These are phyloP conservation scores for Meloidogyne hapla DNA, from an alignment of 1,140 invertebrate genomes.

Conservation along the genomic window DNA sequence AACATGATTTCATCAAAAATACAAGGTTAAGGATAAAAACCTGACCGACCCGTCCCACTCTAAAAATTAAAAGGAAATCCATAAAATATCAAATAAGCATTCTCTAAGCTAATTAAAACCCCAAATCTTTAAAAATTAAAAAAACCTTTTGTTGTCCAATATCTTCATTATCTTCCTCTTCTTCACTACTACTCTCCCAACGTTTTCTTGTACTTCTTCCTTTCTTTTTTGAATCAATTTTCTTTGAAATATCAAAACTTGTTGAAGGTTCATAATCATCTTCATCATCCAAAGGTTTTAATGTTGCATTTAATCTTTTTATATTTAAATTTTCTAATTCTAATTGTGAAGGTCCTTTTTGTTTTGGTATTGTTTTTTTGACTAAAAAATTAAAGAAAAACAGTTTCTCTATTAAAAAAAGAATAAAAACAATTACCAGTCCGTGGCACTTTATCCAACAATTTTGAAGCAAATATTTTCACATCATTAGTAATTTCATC, in stretches of 20 bases:
- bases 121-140: slow-evolving; percentile 5
- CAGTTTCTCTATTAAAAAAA: slow-evolving; percentile 18
- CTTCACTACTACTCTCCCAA: slow-evolving; percentile 34
- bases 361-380: slow-evolving; percentile 3
- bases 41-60: too few relatives aligned
- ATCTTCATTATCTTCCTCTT: neutral
- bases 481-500: slow-evolving; percentile 36
- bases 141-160: slow-evolving; percentile 30
- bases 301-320: slow-evolving; percentile 17
- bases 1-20: too few relatives aligned
- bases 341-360: slow-evolving; percentile 13
- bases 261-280: slow-evolving; percentile 20
- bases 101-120: too few relatives aligned
- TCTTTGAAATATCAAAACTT: slow-evolving; percentile 19
- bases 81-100: too few relatives aligned
- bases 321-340: slow-evolving; percentile 21
- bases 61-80: too few relatives aligned
- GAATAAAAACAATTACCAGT: slow-evolving; percentile 23
- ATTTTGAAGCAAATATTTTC: slow-evolving; percentile 33
- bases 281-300: slow-evolving; percentile 29
- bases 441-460: slow-evolving; percentile 33
- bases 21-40: too few relatives aligned
- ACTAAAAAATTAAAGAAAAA: slow-evolving; percentile 3
- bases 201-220: slow-evolving; percentile 14
- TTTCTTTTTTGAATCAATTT: slow-evolving; percentile 18